phyloP scores from a whole-genome alignment of 2,113 vertebrate species.

The Pantherophis guttatus region DNA sequence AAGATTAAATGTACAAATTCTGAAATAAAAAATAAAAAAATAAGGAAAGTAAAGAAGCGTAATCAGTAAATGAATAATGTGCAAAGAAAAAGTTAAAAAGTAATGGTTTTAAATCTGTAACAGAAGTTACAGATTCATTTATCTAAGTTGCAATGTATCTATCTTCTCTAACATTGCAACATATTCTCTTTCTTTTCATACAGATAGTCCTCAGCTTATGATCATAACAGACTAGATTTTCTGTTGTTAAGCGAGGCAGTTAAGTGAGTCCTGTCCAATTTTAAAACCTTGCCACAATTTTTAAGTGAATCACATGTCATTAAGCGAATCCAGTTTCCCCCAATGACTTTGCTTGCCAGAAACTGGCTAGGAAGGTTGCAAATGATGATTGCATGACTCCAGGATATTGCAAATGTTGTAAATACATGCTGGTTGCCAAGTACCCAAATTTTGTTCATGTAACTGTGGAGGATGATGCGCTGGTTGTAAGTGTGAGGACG shows the following conservation, averaged over 20 bases:
- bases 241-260: not conserved
- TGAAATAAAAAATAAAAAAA: not conserved
- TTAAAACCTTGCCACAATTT: not conserved
- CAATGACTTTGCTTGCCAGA: not conserved
- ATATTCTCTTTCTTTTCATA: not conserved
- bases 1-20: not conserved
- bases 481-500: no score
- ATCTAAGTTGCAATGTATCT: not conserved
- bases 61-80: not conserved
- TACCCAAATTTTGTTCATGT: not conserved
- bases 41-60: not conserved
- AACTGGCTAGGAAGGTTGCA: not conserved
- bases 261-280: not conserved
- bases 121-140: not conserved
- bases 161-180: not conserved
- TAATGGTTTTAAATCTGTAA: not conserved
- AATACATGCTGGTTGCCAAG: not conserved
- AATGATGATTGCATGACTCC: not conserved
- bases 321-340: not conserved
- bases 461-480: not conserved
- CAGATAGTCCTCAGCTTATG: not conserved
- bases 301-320: not conserved
- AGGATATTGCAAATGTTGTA: not conserved
- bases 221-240: not conserved
- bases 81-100: not conserved